Conservation (phyloP, 2,797 vertebrate species). For the Pygocentrus nattereri region DNA sequence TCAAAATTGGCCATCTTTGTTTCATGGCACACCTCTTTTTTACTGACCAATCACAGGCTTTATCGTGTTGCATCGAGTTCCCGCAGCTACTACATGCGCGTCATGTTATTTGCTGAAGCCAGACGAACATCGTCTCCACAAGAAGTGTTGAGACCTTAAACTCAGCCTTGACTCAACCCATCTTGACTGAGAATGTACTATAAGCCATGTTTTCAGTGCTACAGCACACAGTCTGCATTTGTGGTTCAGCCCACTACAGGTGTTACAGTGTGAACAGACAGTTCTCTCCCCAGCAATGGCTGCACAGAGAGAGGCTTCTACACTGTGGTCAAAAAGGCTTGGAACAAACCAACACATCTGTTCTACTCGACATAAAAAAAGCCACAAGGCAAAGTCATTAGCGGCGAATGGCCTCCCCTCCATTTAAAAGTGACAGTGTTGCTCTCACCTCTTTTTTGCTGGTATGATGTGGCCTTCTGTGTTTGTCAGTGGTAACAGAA, state of each 20-base stretch:
- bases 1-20: too few species aligned
- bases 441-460: not conserved
- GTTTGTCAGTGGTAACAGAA: not conserved
- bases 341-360: not conserved
- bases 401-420: not conserved
- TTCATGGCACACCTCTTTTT: too few species aligned
- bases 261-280: not conserved
- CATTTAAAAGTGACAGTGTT: slow-evolving; percentile 2
- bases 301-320: not conserved
- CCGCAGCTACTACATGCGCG: too few species aligned
- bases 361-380: slow-evolving; percentile 7
- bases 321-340: not conserved
- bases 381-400: not conserved
- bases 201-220: not conserved
- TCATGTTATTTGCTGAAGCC: too few species aligned
- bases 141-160: too few species aligned
- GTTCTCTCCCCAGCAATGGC: not conserved
- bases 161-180: not conserved
- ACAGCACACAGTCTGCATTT: not conserved
- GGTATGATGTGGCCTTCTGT: not conserved
- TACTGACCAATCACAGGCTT: too few species aligned
- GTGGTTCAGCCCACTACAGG: not conserved
- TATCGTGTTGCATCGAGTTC: too few species aligned
- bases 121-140: too few species aligned
- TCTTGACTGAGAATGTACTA: not conserved